Conservation (phyloP, 1,140 invertebrate genomes). For the Pteromalus puparum region DNA sequence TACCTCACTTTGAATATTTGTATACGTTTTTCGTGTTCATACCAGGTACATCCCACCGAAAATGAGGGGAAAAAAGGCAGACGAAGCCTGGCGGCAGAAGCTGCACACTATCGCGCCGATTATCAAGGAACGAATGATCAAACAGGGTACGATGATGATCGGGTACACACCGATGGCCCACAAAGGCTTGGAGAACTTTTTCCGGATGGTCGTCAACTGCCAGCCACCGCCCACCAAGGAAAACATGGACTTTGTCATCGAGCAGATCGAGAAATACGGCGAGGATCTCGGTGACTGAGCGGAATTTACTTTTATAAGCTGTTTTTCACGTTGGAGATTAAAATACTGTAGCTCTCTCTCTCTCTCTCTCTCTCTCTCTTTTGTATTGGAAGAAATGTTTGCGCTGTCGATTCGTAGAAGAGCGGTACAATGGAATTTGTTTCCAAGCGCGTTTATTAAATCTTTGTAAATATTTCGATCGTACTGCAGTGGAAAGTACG, state of each 20-base stretch:
- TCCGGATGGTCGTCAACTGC: conserved; percentile 90
- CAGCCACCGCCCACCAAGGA: conserved; percentile 79
- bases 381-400: background rate
- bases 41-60: conserved; percentile 83
- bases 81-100: conserved; percentile 81
- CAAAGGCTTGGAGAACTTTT: conserved; percentile 86
- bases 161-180: conserved; percentile 87
- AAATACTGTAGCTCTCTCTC: background rate
- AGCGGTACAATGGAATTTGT: no score
- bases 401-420: no score
- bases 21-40: background rate
- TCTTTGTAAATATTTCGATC: no score
- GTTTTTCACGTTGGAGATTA: background rate
- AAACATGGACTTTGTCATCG: conserved; percentile 80
- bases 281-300: conserved; percentile 65
- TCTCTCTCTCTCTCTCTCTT: background rate
- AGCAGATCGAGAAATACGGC: conserved; percentile 79
- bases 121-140: conserved; percentile 89
- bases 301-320: background rate
- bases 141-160: conserved; percentile 88
- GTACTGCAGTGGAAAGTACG: no score
- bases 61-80: conserved; percentile 77
- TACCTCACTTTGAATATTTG: no score
- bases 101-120: conserved; percentile 85
- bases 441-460: no score